A percentile compares a stretch with the other conserved stretches of the same genome.
phyloP scores from a whole-genome alignment of 2,797 vertebrate species.

The Poeciliopsis turneri region DNA sequence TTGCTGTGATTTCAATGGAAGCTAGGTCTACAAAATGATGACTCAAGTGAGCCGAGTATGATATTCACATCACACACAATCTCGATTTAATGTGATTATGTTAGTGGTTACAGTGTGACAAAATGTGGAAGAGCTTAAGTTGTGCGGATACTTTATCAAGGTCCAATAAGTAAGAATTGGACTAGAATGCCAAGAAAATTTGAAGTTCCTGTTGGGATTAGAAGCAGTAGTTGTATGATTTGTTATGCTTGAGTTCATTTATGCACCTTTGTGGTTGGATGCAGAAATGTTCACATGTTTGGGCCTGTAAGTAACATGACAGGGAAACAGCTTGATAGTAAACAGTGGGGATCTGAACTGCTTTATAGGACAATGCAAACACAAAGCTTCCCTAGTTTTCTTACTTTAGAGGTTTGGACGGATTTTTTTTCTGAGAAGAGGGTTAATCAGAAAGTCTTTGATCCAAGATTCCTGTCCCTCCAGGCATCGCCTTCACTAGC shows the following conservation, averaged over 20 bases:
- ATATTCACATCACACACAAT: not conserved
- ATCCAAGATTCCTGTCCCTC: constrained; percentile 57
- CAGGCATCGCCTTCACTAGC: constrained; percentile 58
- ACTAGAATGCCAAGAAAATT: constrained; percentile 12
- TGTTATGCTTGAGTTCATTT: constrained; percentile 26
- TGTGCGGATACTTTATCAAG: not conserved
- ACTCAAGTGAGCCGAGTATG: not conserved
- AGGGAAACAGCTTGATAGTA: constrained; percentile 56
- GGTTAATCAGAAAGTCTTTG: constrained; percentile 49
- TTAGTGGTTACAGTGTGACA: not conserved
- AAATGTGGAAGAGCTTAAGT: not conserved
- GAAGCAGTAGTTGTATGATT: constrained; percentile 31
- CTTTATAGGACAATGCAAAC: constrained; percentile 53
- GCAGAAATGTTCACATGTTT: constrained; percentile 50
- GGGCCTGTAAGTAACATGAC: constrained; percentile 61
- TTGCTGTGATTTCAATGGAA: not conserved
- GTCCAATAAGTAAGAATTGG: constrained; percentile 23
- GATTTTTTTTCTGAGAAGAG: constrained; percentile 31
- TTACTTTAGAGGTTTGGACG: constrained; percentile 45
- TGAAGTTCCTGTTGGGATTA: constrained; percentile 34
- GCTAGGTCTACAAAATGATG: not conserved
- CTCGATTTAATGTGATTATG: not conserved
- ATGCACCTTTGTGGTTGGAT: constrained; percentile 60
- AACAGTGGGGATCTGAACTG: constrained; percentile 61
- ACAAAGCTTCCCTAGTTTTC: constrained; percentile 23